Evolutionary conservation across 2,797 vertebrate genomes (phyloP).

Genomic region (Steatocranus sp.): DNA sequence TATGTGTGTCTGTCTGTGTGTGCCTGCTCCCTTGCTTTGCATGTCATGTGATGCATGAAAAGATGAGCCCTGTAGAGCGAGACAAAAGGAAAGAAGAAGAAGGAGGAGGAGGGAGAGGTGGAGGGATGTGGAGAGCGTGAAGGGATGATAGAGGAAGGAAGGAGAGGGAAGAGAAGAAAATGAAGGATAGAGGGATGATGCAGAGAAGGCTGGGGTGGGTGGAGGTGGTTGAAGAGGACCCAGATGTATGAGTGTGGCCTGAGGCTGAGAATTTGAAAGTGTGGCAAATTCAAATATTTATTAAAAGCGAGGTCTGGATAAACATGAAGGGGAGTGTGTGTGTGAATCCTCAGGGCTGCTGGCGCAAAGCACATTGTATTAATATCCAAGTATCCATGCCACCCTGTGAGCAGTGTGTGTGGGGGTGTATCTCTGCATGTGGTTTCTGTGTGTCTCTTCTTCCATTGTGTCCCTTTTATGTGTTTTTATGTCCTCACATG

Average conservation of each 20-base stretch:
- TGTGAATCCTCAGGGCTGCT: constrained; percentile 59
- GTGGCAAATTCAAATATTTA: constrained; percentile 83
- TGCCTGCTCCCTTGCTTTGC: constrained; percentile 31
- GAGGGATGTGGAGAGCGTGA: not conserved
- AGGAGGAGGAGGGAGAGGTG: not conserved
- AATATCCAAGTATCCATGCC: constrained; percentile 58
- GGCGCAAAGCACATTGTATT: constrained; percentile 69
- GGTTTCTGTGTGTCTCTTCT: not conserved
- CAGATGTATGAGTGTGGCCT: constrained; percentile 72
- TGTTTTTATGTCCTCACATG: not conserved
- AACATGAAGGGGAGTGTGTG: constrained; percentile 68
- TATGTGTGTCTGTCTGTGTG: not conserved
- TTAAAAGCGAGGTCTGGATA: constrained; percentile 79
- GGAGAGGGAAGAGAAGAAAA: not conserved
- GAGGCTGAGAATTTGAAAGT: constrained; percentile 73
- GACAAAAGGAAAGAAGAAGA: constrained; percentile 28
- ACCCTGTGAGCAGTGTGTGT: constrained; percentile 28
- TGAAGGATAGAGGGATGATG: not conserved
- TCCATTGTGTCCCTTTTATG: not conserved
- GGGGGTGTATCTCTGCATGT: constrained; percentile 3
- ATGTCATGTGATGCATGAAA: constrained; percentile 68
- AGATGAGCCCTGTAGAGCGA: constrained; percentile 56
- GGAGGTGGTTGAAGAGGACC: constrained; percentile 42
- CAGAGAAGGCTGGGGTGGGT: not conserved
- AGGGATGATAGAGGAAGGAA: not conserved